A percentile compares a stretch with the other conserved stretches of the same genome.
These are phyloP conservation scores for Coecobrya sp. DNA, from an alignment of 2,888 invertebrate species.

Conservation along the genomic window DNA sequence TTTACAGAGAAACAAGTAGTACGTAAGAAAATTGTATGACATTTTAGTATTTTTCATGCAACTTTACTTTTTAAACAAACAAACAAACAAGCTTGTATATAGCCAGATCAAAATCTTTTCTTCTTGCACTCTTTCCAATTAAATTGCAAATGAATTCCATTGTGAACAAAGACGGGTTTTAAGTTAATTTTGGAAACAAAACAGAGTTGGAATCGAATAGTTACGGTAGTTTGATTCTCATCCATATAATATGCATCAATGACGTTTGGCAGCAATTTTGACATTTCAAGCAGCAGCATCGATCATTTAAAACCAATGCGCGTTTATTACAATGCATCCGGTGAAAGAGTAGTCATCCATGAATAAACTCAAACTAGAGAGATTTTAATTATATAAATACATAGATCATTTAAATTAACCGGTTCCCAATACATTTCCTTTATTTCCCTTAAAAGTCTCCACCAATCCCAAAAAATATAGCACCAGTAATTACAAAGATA, in stretches of 20 bases:
- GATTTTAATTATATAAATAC: no score
- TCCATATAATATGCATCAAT: no score
- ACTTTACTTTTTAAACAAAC: no score
- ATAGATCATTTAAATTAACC: not conserved
- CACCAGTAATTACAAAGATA: not conserved
- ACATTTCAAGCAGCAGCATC: slow-evolving; percentile 20
- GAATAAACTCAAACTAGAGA: not conserved
- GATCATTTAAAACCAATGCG: slow-evolving; percentile 14
- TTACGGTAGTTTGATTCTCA: no score
- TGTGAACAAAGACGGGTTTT: not conserved
- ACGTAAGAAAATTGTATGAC: not conserved
- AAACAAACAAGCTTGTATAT: no score
- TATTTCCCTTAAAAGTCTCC: not conserved
- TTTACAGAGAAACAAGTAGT: slow-evolving; percentile 41
- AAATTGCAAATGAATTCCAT: not conserved
- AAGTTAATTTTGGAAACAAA: not conserved
- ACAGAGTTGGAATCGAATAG: no score
- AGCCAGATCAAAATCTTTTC: not conserved
- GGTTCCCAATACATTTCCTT: not conserved
- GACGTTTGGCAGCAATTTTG: slow-evolving; percentile 13
- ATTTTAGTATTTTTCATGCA: not conserved
- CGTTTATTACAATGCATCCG: not conserved
- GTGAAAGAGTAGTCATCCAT: not conserved
- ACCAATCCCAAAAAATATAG: slow-evolving; percentile 1
- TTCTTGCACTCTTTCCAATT: no score